A percentile compares a stretch with the other conserved stretches of the same genome.
These are phyloP conservation scores for Urocyon cinereoargenteus DNA, from an alignment of 2,797 vertebrate genomes.

Conservation along the genomic window DNA sequence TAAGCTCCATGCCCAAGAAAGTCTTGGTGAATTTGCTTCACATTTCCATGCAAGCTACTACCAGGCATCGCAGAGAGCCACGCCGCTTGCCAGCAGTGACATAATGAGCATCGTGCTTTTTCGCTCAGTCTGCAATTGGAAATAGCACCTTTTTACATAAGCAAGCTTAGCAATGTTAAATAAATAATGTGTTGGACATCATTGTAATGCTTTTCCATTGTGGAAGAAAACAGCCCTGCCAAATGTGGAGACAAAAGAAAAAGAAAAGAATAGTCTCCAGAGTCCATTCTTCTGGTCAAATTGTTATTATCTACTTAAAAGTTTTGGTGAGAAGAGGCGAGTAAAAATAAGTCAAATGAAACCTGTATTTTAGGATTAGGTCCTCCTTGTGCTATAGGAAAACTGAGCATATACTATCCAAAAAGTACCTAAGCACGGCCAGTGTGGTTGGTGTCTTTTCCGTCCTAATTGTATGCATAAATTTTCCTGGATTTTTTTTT, in stretches of 20 bases:
- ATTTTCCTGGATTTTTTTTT: not conserved
- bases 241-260: constrained; percentile 42
- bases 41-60: not conserved
- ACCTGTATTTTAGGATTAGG: not conserved
- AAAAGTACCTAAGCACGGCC: not conserved
- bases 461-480: not conserved
- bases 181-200: not conserved
- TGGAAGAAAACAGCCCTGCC: not conserved
- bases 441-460: not conserved
- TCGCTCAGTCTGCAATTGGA: not conserved
- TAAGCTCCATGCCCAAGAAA: not conserved
- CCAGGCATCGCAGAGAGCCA: not conserved
- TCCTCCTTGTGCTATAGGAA: not conserved
- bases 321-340: not conserved
- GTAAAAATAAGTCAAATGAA: constrained; percentile 39
- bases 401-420: not conserved
- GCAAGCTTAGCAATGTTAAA: not conserved
- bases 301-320: not conserved
- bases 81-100: not conserved
- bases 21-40: constrained; percentile 52
- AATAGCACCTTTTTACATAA: not conserved
- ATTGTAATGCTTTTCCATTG: not conserved
- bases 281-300: not conserved
- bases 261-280: not conserved
- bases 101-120: not conserved